Conservation (phyloP, 92 coral and sea anemone genomes). For the Siderastrea siderea region DNA sequence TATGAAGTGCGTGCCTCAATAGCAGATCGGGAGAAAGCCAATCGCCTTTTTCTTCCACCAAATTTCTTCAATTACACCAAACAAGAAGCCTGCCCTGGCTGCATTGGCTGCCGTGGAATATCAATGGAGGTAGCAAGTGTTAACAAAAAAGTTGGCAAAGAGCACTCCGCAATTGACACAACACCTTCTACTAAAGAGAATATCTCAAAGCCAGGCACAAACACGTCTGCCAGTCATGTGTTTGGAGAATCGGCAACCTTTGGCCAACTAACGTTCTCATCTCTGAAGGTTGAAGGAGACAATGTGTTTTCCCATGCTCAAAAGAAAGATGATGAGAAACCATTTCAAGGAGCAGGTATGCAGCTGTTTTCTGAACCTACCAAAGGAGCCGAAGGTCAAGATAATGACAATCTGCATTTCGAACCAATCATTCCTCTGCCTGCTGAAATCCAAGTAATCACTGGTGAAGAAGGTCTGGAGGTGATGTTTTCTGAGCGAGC, state of each 20-base stretch:
- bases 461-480: slow-evolving; percentile 94
- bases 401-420: slow-evolving; percentile 75
- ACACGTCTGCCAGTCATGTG: slow-evolving; percentile 39
- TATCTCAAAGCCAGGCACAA: not conserved
- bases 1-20: slow-evolving; percentile 78
- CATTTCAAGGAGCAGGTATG: slow-evolving; percentile 84
- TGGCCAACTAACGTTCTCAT: slow-evolving; percentile 75
- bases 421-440: slow-evolving; percentile 95
- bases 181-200: not conserved
- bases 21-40: slow-evolving; percentile 88
- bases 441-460: slow-evolving; percentile 71
- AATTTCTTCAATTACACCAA: slow-evolving; percentile 85
- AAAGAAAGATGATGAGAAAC: slow-evolving; percentile 10
- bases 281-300: slow-evolving; percentile 60
- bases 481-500: slow-evolving; percentile 89
- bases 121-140: not conserved
- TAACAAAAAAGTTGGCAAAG: slow-evolving; percentile 8
- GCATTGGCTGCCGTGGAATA: slow-evolving; percentile 63
- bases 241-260: slow-evolving; percentile 80
- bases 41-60: slow-evolving; percentile 78
- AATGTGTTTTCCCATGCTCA: slow-evolving; percentile 25
- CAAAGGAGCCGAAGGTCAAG: slow-evolving; percentile 43
- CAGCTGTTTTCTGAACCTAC: slow-evolving; percentile 78
- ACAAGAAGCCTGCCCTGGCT: slow-evolving; percentile 69
- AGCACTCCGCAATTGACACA: not conserved